Conservation (phyloP, 2,113 vertebrate genomes). For the Neotragus pygmaeus region DNA sequence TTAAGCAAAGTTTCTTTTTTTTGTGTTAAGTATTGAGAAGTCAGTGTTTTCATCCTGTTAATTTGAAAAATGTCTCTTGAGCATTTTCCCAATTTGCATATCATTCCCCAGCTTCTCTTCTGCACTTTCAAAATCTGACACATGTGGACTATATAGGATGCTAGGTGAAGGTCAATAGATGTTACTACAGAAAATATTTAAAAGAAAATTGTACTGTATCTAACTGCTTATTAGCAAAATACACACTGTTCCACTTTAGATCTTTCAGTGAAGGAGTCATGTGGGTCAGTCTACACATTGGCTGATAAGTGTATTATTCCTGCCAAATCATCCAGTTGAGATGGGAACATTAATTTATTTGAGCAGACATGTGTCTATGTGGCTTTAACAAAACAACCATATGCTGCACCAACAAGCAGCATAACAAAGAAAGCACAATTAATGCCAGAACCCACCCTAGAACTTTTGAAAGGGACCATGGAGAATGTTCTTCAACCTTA, state of each 20-base stretch:
- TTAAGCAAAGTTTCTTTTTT: background rate
- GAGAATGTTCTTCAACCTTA: background rate
- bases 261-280: background rate
- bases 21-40: background rate
- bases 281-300: conserved; percentile 64
- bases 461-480: background rate
- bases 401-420: conserved; percentile 28
- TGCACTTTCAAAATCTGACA: background rate
- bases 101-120: background rate
- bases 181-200: background rate
- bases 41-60: background rate
- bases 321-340: conserved; percentile 63
- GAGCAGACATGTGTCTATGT: conserved; percentile 48
- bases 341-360: conserved; percentile 60
- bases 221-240: background rate
- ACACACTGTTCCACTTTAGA: background rate
- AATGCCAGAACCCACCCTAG: background rate
- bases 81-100: background rate
- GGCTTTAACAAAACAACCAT: conserved; percentile 62
- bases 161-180: background rate
- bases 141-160: background rate
- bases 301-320: conserved; percentile 35
- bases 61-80: background rate
- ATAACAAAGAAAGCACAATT: conserved; percentile 42
- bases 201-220: background rate